phyloP scores from a whole-genome alignment of 2,113 vertebrate species.

The Myocastor coypus region DNA sequence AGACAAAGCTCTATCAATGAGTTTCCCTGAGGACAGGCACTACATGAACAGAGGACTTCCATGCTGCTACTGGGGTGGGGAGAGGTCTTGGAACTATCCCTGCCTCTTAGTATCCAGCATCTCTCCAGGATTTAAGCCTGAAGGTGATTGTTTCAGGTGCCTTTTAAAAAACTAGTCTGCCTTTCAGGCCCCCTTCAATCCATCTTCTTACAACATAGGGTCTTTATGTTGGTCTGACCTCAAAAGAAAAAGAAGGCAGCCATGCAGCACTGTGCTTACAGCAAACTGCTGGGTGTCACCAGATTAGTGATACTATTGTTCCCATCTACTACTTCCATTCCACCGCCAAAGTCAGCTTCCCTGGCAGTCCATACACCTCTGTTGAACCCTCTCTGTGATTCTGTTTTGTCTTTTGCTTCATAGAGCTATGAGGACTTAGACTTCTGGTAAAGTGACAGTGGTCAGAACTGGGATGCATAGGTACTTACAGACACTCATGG shows the following conservation, averaged over 20 bases:
- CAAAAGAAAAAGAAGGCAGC: not conserved
- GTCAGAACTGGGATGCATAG: not conserved
- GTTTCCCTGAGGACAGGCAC: not conserved
- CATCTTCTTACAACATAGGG: not conserved
- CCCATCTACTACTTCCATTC: not conserved
- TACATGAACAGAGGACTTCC: not conserved
- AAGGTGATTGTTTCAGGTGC: not conserved
- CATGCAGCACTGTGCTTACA: not conserved
- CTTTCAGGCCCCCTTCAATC: not conserved
- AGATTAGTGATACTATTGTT: not conserved
- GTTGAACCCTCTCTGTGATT: not conserved
- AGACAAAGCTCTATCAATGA: not conserved
- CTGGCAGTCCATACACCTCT: not conserved
- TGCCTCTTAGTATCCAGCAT: no score
- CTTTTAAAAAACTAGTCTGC: not conserved
- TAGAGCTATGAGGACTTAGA: not conserved
- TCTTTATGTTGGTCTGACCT: not conserved
- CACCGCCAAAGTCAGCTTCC: not conserved
- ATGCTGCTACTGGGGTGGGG: no score
- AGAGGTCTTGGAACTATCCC: not conserved
- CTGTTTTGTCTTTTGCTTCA: slow-evolving; percentile 2
- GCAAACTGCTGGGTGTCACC: not conserved
- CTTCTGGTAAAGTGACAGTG: not conserved
- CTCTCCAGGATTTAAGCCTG: not conserved
- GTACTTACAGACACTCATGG: slow-evolving; percentile 84